phyloP scores from a whole-genome alignment of 2,888 invertebrate genomes.

The Trachelus tabidus region DNA sequence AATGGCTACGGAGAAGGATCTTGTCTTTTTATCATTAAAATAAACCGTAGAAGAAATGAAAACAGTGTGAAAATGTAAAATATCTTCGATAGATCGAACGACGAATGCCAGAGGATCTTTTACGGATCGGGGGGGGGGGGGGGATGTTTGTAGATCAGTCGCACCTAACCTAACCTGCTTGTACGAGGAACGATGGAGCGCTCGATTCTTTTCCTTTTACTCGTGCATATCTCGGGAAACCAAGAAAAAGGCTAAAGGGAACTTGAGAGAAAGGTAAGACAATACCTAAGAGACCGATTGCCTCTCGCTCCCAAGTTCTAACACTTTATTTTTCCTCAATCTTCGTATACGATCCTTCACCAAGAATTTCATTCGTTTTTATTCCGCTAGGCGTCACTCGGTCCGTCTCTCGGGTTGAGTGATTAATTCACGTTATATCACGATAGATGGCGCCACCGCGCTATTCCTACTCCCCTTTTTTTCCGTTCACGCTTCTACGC shows the following conservation, averaged over 20 bases:
- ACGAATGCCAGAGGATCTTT: no score
- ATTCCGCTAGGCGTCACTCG: neutral
- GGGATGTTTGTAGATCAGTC: no score
- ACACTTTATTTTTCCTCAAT: neutral
- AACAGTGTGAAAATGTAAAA: neutral
- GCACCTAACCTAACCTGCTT: no score
- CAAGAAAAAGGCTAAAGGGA: no score
- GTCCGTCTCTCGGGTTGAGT: neutral
- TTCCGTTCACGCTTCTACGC: neutral
- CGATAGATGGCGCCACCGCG: neutral
- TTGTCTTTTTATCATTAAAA: no score
- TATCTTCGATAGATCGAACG: neutral
- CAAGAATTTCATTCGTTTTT: neutral
- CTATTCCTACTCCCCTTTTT: neutral
- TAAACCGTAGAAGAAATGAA: neutral
- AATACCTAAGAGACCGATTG: neutral
- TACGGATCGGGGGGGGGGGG: no score
- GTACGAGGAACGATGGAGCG: no score
- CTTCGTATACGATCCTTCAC: neutral
- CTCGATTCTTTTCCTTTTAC: no score
- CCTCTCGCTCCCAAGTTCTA: neutral
- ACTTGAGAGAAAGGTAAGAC: no score
- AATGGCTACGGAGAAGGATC: no score
- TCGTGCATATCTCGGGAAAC: no score
- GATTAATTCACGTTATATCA: neutral